phyloP scores from a whole-genome alignment of 2,113 vertebrate species.

The human (Homo sapiens) region GRCh38 chr16:17684001-17684500 shows the following conservation, averaged over 20 bases:
- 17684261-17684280: not conserved
- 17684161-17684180: not conserved
- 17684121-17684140: not conserved
- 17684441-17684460: not conserved
- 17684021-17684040: not conserved
- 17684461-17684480: not conserved
- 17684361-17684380: not conserved
- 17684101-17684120: not conserved
- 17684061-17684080: not conserved
- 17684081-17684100: not conserved
- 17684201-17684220: not conserved
- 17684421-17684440: not conserved
- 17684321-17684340: not conserved
- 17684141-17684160: not conserved
- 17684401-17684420: not conserved
- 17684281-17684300: not conserved
- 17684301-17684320: not conserved
- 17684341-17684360: not conserved
- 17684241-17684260: not conserved
- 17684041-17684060: rapidly evolving
- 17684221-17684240: not conserved
- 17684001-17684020: rapidly evolving
- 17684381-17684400: not conserved
- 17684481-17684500: not conserved
- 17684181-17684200: not conserved